Percentiles rank a stretch among this genome's conserved stretches.
phyloP scores from a whole-genome alignment of 1,140 invertebrate genomes.

The Diorhabda carinulata region DNA sequence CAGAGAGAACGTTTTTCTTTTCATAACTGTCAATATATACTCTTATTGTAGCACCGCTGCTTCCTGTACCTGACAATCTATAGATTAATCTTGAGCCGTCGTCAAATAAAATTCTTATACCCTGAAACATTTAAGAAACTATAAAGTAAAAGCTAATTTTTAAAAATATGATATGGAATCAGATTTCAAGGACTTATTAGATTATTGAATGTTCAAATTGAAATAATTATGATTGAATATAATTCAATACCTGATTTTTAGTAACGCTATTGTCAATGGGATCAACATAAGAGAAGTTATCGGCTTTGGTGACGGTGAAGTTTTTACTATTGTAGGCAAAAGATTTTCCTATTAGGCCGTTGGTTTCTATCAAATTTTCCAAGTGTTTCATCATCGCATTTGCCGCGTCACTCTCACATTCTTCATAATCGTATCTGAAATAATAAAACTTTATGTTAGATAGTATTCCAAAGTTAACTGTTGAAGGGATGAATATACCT shows the following conservation, averaged over 20 bases:
- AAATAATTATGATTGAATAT: too few species aligned
- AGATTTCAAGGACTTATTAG: too few species aligned
- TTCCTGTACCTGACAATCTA: constrained; percentile 95
- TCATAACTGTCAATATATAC: constrained; percentile 92
- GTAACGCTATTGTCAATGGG: constrained; percentile 89
- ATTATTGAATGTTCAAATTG: too few species aligned
- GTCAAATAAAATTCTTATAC: constrained; percentile 87
- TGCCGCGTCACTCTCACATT: constrained; percentile 80
- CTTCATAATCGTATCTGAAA: constrained; percentile 92
- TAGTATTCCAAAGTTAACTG: too few species aligned
- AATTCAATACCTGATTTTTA: constrained; percentile 72
- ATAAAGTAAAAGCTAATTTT: too few species aligned
- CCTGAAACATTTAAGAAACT: constrained; percentile 57
- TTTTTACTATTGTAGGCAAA: constrained; percentile 60
- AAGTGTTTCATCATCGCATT: constrained; percentile 82
- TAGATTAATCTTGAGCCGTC: constrained; percentile 92
- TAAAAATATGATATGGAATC: too few species aligned
- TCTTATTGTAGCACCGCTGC: constrained; percentile 92
- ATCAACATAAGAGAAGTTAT: constrained; percentile 93
- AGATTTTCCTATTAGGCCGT: constrained; percentile 62
- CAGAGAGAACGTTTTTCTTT: constrained; percentile 63
- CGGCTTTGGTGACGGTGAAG: constrained; percentile 72
- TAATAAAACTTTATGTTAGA: too few species aligned
- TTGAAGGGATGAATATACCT: too few species aligned
- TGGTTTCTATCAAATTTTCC: constrained; percentile 62